Percentiles rank a stretch among this genome's conserved stretches.
These are phyloP conservation scores for Trididemnum nubilum DNA, from an alignment of 23 tunicate species.

Conservation along the genomic window DNA sequence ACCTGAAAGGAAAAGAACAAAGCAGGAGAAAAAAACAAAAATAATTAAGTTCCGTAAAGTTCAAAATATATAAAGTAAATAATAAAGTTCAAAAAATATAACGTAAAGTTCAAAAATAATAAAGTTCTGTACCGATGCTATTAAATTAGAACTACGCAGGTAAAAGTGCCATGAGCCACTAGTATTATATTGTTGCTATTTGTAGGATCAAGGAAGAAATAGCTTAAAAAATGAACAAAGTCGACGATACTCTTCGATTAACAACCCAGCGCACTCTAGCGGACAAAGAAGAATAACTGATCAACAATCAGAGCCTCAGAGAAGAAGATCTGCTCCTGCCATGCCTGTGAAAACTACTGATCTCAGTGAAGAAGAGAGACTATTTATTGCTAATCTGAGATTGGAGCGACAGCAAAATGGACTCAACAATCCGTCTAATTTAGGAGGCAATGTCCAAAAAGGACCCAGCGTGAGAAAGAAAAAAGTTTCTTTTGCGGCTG, in stretches of 20 bases:
- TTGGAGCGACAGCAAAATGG: background rate
- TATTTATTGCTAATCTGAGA: background rate
- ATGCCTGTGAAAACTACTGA: background rate
- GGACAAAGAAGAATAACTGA: background rate
- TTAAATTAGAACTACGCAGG: no score
- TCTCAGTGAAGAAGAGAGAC: slow-evolving; percentile 10
- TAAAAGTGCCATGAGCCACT: no score
- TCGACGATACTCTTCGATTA: background rate
- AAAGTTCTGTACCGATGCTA: no score
- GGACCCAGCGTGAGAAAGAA: background rate
- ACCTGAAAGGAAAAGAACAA: no score
- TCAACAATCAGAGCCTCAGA: background rate
- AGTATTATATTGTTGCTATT: no score
- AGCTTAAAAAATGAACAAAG: background rate
- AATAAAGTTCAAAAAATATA: no score
- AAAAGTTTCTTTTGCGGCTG: background rate
- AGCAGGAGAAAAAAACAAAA: no score
- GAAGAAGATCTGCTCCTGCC: slow-evolving; percentile 21
- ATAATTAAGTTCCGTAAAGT: no score
- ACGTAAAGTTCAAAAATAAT: no score
- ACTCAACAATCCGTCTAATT: background rate
- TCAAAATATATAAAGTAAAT: no score
- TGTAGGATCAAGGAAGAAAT: background rate
- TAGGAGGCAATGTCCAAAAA: background rate
- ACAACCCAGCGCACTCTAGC: background rate